phyloP scores from a whole-genome alignment of 2,888 invertebrate species.

The Microdon myrmicae region DNA sequence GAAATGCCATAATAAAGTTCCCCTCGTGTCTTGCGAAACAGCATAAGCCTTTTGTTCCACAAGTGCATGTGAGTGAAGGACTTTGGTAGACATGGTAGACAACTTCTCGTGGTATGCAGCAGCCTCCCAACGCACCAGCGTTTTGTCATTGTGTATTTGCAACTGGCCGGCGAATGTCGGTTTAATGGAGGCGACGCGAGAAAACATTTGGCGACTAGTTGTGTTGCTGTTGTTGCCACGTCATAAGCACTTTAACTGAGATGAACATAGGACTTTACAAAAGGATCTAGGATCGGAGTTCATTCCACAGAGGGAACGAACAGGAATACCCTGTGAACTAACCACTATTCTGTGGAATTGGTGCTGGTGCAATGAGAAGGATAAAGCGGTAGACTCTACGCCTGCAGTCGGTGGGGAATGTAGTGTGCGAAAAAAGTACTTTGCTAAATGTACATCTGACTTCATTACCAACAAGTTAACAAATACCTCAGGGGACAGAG shows the following conservation, averaged over 20 bases:
- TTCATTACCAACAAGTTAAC: too few species aligned
- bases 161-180: constrained; percentile 42
- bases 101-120: constrained; percentile 48
- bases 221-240: constrained; percentile 45
- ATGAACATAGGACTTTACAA: constrained; percentile 29
- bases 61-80: constrained; percentile 47
- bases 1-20: constrained; percentile 50
- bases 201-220: constrained; percentile 43
- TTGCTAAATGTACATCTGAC: too few species aligned
- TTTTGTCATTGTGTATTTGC: constrained; percentile 41
- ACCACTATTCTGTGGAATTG: too few species aligned
- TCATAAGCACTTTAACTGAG: constrained; percentile 46
- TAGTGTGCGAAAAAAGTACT: too few species aligned
- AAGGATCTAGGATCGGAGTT: too few species aligned
- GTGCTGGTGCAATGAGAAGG: too few species aligned
- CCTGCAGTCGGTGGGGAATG: too few species aligned
- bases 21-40: constrained; percentile 45
- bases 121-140: constrained; percentile 28
- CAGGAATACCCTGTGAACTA: too few species aligned
- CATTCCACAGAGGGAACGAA: too few species aligned
- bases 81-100: constrained; percentile 50
- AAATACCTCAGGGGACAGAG: too few species aligned
- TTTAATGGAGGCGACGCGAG: constrained; percentile 31
- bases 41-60: constrained; percentile 50
- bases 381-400: too few species aligned